Evolutionary conservation across 2,888 invertebrate species (phyloP).

Genomic region (Sminthurinus aureus): DNA sequence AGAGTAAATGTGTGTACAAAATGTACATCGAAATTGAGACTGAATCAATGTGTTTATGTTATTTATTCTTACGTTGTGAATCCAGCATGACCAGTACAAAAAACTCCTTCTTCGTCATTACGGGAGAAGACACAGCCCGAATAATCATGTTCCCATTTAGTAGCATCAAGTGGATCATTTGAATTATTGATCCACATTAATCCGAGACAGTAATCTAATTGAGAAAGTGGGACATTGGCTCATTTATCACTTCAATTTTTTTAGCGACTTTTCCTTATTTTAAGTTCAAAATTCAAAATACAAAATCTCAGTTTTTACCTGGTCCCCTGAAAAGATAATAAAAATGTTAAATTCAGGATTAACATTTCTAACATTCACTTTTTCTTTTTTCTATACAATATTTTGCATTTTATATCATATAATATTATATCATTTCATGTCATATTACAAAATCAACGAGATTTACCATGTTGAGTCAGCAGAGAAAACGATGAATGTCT

Average conservation of each 20-base stretch:
- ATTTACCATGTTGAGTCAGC: slow-evolving; percentile 56
- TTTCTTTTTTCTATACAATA: no score
- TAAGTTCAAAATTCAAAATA: no score
- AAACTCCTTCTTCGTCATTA: slow-evolving; percentile 56
- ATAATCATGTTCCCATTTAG: slow-evolving; percentile 51
- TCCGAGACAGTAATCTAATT: slow-evolving; percentile 53
- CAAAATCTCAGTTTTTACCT: no score
- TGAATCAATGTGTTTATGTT: background rate
- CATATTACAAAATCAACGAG: no score
- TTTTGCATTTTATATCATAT: no score
- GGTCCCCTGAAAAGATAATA: no score
- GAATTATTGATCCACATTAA: slow-evolving; percentile 54
- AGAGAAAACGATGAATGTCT: slow-evolving; percentile 56
- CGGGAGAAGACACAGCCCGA: slow-evolving; percentile 52
- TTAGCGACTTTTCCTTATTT: background rate
- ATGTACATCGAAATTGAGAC: no score
- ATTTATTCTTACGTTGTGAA: slow-evolving; percentile 38
- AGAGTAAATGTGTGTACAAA: no score
- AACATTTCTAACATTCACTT: no score
- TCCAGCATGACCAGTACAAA: slow-evolving; percentile 54
- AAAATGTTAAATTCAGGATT: no score
- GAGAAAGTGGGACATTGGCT: background rate
- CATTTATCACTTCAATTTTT: background rate
- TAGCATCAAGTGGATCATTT: slow-evolving; percentile 50
- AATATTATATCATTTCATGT: no score